These are phyloP conservation scores for Coregonus ussuriensis DNA, from an alignment of 2,797 vertebrate species.

Conservation along the genomic window DNA sequence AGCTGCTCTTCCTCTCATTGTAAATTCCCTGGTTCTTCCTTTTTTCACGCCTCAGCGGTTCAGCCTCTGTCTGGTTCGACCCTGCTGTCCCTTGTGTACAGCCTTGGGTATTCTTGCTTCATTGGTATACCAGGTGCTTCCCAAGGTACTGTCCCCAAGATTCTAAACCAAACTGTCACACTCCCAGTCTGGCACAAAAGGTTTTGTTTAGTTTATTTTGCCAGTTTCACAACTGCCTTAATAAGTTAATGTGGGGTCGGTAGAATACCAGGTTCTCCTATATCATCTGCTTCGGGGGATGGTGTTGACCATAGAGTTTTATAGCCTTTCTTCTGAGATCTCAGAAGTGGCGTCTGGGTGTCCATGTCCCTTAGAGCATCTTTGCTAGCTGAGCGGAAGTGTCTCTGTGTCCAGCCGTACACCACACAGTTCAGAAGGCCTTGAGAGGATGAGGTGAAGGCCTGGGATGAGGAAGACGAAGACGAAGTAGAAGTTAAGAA, in stretches of 20 bases:
- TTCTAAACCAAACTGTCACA: constrained; percentile 25
- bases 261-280: neutral
- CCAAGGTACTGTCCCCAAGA: constrained; percentile 29
- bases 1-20: constrained; percentile 23
- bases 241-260: neutral
- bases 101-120: neutral
- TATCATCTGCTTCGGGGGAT: neutral
- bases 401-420: constrained; percentile 83
- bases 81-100: neutral
- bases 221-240: neutral
- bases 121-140: neutral
- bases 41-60: constrained; percentile 14
- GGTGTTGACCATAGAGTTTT: neutral
- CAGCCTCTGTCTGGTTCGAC: too few species aligned
- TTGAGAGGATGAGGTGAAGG: constrained; percentile 86
- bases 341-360: constrained; percentile 89
- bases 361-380: constrained; percentile 71
- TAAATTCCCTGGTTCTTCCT: constrained; percentile 41
- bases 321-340: constrained; percentile 83
- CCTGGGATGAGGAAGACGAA: constrained; percentile 62
- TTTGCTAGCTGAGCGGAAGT: constrained; percentile 69
- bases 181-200: neutral
- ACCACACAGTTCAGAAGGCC: constrained; percentile 86
- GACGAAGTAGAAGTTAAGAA: too few species aligned
- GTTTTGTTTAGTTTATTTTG: neutral